A percentile compares a stretch with the other conserved stretches of the same genome.
phyloP scores from a whole-genome alignment of 1,140 invertebrate genomes.

The Danaus melanippus region DNA sequence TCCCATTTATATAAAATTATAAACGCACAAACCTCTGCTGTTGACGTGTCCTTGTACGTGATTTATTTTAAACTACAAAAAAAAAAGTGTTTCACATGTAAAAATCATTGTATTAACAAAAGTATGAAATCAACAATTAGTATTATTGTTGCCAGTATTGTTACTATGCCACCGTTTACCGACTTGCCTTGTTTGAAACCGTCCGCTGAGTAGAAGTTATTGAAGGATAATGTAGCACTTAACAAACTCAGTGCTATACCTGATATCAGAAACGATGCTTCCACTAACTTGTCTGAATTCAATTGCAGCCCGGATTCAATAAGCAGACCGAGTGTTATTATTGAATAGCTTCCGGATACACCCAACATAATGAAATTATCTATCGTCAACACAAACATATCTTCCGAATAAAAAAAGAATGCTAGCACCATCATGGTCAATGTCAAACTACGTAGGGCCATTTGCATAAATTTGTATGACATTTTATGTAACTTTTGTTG shows the following conservation, averaged over 20 bases:
- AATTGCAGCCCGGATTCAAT: slow-evolving; percentile 37
- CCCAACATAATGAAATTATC: slow-evolving; percentile 40
- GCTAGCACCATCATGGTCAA: slow-evolving; percentile 29
- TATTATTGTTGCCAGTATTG: slow-evolving; percentile 26
- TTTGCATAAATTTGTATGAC: slow-evolving; percentile 34
- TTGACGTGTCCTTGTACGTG: too few species aligned
- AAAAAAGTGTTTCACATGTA: background rate
- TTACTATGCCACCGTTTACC: slow-evolving; percentile 33
- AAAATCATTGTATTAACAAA: slow-evolving; percentile 8
- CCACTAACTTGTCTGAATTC: slow-evolving; percentile 29
- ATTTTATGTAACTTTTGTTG: slow-evolving; percentile 14
- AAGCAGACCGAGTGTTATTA: slow-evolving; percentile 36
- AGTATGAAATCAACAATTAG: slow-evolving; percentile 30
- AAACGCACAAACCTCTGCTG: too few species aligned
- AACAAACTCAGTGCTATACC: slow-evolving; percentile 31
- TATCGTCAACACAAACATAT: slow-evolving; percentile 21
- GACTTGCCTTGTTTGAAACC: slow-evolving; percentile 17
- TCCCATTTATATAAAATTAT: too few species aligned
- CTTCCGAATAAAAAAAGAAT: slow-evolving; percentile 39
- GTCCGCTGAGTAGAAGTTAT: slow-evolving; percentile 24
- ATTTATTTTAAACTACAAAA: background rate
- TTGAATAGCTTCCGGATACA: slow-evolving; percentile 34
- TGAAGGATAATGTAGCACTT: slow-evolving; percentile 25
- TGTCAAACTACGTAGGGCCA: slow-evolving; percentile 36
- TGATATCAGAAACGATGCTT: slow-evolving; percentile 24